phyloP scores from a whole-genome alignment of 2,113 vertebrate species.

The Ptilorrhoa leucosticta region DNA sequence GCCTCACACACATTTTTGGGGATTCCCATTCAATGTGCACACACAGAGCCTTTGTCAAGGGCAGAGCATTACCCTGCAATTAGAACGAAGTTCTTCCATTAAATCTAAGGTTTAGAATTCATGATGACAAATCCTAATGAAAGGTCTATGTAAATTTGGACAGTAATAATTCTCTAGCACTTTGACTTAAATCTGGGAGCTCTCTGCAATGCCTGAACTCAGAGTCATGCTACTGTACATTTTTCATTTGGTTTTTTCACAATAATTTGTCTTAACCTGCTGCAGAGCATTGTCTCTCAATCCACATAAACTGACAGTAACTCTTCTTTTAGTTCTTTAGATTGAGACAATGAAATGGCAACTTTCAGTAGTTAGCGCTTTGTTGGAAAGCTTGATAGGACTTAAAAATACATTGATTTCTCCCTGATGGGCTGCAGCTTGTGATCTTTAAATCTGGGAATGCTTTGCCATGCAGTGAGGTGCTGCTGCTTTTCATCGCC shows the following conservation, averaged over 20 bases:
- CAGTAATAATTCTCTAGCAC: neutral
- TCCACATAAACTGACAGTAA: neutral
- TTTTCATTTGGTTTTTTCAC: neutral
- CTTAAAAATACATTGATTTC: neutral
- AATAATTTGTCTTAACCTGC: neutral
- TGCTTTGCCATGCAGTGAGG: neutral
- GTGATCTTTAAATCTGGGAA: neutral
- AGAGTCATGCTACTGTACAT: neutral
- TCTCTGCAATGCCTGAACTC: neutral
- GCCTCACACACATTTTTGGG: accelerated
- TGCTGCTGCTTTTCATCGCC: neutral
- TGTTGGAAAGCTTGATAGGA: neutral
- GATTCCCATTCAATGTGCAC: neutral
- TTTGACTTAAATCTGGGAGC: neutral
- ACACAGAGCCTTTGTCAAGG: neutral
- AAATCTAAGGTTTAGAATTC: neutral
- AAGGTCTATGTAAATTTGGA: neutral
- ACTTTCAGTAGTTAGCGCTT: neutral
- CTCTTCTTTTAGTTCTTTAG: neutral
- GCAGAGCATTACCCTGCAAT: neutral
- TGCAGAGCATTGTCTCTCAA: neutral
- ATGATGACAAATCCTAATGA: neutral
- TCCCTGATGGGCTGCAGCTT: neutral
- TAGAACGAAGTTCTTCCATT: neutral
- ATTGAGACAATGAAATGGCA: neutral